Evolutionary conservation across 2,888 invertebrate genomes (phyloP).

Genomic region (Plebejus melissa): DNA sequence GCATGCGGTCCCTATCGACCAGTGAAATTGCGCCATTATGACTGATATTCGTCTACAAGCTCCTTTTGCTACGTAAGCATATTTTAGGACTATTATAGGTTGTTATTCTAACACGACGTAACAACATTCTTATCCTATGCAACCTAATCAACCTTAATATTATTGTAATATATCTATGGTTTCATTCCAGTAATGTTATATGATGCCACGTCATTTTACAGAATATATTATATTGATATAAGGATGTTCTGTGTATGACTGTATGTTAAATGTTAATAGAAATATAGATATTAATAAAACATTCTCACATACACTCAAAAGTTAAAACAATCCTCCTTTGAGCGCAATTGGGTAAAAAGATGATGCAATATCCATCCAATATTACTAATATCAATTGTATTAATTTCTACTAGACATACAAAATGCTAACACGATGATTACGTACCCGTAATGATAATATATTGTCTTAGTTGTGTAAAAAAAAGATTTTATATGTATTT

Average conservation of each 20-base stretch:
- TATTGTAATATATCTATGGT: neutral
- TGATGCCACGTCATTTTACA: neutral
- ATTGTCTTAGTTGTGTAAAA: slow-evolving; percentile 31
- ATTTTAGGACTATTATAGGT: neutral
- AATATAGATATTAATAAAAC: neutral
- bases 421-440: neutral
- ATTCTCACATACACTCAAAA: neutral
- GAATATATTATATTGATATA: neutral
- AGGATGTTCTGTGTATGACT: neutral
- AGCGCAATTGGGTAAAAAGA: neutral
- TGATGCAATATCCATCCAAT: neutral
- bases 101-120: no score
- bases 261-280: no score
- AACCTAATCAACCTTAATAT: no score
- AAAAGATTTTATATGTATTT: slow-evolving; percentile 44
- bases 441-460: neutral
- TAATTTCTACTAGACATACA: neutral
- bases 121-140: no score
- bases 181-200: neutral
- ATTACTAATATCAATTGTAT: neutral
- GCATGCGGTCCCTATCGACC: no score
- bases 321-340: neutral
- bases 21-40: neutral
- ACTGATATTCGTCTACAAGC: neutral
- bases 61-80: neutral